Conservation (phyloP, 2,113 vertebrate species). For the Heptranchias perlo region DNA sequence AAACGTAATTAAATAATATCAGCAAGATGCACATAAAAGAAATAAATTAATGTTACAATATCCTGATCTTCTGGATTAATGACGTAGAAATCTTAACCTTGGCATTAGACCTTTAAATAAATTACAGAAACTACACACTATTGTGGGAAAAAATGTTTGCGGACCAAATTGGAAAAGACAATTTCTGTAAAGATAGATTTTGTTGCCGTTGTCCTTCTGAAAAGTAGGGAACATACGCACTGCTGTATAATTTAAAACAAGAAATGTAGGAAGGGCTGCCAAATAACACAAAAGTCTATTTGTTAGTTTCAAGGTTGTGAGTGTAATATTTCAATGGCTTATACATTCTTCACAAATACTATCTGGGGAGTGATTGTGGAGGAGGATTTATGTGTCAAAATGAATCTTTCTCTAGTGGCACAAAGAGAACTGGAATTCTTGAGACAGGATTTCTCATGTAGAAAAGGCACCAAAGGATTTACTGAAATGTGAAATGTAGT, state of each 20-base stretch:
- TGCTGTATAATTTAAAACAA: slow-evolving; percentile 34
- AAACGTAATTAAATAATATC: not conserved
- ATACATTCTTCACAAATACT: slow-evolving; percentile 36
- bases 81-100: not conserved
- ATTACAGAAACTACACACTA: not conserved
- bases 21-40: slow-evolving; percentile 3
- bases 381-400: slow-evolving; percentile 27
- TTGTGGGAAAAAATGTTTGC: not conserved
- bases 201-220: slow-evolving; percentile 11
- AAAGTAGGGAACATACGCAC: not conserved
- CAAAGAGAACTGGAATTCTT: slow-evolving; percentile 34
- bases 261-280: slow-evolving; percentile 16
- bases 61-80: not conserved
- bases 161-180: not conserved
- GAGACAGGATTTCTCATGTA: not conserved
- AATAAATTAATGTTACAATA: not conserved
- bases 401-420: slow-evolving; percentile 28
- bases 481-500: not conserved
- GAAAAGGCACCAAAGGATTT: not conserved
- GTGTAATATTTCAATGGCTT: slow-evolving; percentile 37
- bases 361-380: slow-evolving; percentile 35
- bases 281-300: slow-evolving; percentile 34
- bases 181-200: slow-evolving; percentile 27
- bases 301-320: slow-evolving; percentile 34
- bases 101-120: not conserved